Evolutionary conservation across 1,140 invertebrate species (phyloP).

Genomic region (Leguminivora glycinivorella): DNA sequence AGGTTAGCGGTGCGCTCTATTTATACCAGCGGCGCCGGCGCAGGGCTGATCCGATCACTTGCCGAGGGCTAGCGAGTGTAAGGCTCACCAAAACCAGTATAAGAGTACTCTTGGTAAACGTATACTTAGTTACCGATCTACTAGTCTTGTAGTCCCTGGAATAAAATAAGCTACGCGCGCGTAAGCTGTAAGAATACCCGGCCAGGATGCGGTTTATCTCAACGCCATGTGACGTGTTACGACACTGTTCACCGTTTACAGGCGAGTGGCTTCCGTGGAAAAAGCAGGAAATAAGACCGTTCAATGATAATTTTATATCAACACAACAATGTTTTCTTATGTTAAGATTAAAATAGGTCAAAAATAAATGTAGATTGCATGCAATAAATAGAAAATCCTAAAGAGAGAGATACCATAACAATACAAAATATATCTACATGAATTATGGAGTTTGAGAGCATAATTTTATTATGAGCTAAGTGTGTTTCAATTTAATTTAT

Average conservation of each 20-base stretch:
- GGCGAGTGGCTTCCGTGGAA: neutral
- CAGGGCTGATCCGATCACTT: neutral
- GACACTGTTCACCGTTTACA: conserved; percentile 16
- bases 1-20: conserved; percentile 14
- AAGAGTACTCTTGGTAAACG: neutral
- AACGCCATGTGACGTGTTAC: neutral
- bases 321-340: neutral
- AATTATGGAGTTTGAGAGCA: no score
- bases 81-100: neutral
- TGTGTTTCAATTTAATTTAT: no score
- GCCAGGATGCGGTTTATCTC: conserved; percentile 11
- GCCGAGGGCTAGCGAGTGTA: neutral
- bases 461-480: no score
- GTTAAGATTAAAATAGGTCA: neutral
- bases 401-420: no score
- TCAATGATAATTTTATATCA: neutral
- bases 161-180: neutral
- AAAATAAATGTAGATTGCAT: neutral
- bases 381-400: neutral
- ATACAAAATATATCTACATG: no score
- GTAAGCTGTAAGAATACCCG: neutral
- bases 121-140: neutral
- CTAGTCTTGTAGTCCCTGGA: neutral
- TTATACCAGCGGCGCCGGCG: conserved; percentile 10
- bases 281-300: conserved; percentile 14